A percentile compares a stretch with the other conserved stretches of the same genome.
Conservation (phyloP, 2,113 vertebrate genomes). For the Cichladusa arquata region DNA sequence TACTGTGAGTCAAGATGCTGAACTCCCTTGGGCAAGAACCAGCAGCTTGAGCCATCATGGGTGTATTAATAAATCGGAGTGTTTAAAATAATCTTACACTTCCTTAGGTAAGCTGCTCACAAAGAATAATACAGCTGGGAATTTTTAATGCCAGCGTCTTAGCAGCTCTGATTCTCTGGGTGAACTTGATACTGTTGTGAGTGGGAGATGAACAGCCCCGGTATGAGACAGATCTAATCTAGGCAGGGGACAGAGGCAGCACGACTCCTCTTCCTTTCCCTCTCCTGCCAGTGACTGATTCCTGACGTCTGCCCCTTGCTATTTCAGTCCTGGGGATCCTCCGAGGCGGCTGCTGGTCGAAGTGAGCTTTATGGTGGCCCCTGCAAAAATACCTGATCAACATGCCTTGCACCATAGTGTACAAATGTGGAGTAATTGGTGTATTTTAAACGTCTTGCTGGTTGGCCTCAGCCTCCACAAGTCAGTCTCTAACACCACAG, state of each 20-base stretch:
- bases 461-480: background rate
- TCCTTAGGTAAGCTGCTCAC: background rate
- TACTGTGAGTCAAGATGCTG: slow-evolving; percentile 24
- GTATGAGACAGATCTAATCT: slow-evolving; percentile 6
- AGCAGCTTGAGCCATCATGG: background rate
- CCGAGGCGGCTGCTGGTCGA: accelerated
- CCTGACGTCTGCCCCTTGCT: background rate
- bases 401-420: background rate
- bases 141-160: background rate
- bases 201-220: background rate
- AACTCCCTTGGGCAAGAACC: background rate
- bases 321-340: slow-evolving; percentile 18
- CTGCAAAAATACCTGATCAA: background rate
- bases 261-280: background rate
- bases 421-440: background rate
- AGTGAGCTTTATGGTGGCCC: background rate
- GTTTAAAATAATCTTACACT: background rate
- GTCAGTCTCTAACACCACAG: background rate
- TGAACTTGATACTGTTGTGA: background rate
- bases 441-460: background rate
- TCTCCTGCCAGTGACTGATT: background rate
- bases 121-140: background rate
- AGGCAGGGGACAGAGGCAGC: background rate
- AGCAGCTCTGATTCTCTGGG: background rate
- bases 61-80: background rate